A percentile compares a stretch with the other conserved stretches of the same genome.
Conservation (phyloP, 2,797 vertebrate genomes). For the Sebastes diploproa region DNA sequence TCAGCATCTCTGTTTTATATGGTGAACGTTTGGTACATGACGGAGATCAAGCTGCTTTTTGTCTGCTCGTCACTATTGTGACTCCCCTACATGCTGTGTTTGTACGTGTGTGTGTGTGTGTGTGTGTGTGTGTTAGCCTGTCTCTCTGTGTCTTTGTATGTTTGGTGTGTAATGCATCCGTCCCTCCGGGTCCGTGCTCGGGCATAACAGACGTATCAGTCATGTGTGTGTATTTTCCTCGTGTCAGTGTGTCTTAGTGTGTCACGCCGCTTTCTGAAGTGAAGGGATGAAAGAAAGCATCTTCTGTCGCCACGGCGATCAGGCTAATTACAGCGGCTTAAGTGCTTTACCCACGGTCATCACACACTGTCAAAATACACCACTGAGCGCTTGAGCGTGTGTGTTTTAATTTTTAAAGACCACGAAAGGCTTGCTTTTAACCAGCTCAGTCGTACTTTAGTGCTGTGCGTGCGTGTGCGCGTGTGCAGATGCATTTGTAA, state of each 20-base stretch:
- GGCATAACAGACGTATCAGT: constrained; percentile 36
- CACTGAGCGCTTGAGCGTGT: constrained; percentile 61
- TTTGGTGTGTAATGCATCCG: constrained; percentile 23
- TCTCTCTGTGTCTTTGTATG: constrained; percentile 1
- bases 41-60: constrained; percentile 43
- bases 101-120: neutral
- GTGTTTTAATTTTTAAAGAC: constrained; percentile 70
- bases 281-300: constrained; percentile 81
- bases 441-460: constrained; percentile 50
- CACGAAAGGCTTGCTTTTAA: constrained; percentile 68
- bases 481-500: constrained; percentile 12
- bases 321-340: constrained; percentile 87
- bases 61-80: constrained; percentile 30
- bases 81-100: constrained; percentile 24
- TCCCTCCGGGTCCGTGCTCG: constrained; percentile 21
- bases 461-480: neutral
- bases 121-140: neutral
- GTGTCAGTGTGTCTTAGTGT: constrained; percentile 56
- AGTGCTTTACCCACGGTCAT: constrained; percentile 85
- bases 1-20: neutral
- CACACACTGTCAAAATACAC: constrained; percentile 82
- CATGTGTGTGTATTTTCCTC: constrained; percentile 47
- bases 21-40: constrained; percentile 26
- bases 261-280: constrained; percentile 79
- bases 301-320: constrained; percentile 80